phyloP scores from a whole-genome alignment of 2,888 invertebrate genomes.

The Zygothrica quintamaculata region DNA sequence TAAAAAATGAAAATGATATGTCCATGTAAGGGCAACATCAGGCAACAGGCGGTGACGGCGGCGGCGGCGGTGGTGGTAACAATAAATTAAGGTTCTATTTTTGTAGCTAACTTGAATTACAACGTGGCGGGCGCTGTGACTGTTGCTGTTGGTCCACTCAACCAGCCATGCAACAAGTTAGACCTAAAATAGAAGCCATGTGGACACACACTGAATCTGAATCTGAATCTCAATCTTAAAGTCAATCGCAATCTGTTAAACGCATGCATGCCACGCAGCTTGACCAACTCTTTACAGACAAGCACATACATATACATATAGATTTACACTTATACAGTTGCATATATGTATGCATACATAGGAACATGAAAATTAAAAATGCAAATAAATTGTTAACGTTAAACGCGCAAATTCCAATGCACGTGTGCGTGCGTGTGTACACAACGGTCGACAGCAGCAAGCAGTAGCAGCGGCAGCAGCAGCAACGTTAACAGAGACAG shows the following conservation, averaged over 20 bases:
- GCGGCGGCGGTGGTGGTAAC: too few species aligned
- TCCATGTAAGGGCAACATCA: conserved; percentile 69
- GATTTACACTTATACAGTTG: conserved; percentile 7
- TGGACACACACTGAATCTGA: conserved; percentile 29
- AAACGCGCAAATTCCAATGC: conserved; percentile 71
- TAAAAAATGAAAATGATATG: conserved; percentile 77
- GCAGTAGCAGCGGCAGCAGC: conserved; percentile 5
- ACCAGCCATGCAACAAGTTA: conserved; percentile 70
- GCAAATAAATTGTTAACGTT: conserved; percentile 80
- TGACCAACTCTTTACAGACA: conserved; percentile 53
- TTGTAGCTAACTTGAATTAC: conserved; percentile 78
- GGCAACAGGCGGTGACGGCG: conserved; percentile 46
- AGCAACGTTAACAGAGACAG: conserved; percentile 15
- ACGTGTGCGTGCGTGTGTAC: conserved; percentile 19
- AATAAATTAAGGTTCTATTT: conserved; percentile 80
- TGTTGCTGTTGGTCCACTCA: conserved; percentile 28
- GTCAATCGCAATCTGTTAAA: too few species aligned
- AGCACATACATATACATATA: conserved; percentile 22
- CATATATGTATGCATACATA: conserved; percentile 14
- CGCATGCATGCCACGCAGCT: conserved; percentile 33
- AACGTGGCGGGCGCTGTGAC: conserved; percentile 22
- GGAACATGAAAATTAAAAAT: conserved; percentile 79
- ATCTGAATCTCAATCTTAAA: conserved; percentile 20
- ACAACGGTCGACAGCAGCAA: conserved; percentile 33
- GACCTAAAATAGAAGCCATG: conserved; percentile 75